Base-by-base conservation (phyloP, 1,140 invertebrate species). In the Cepaea nemoralis region DNA sequence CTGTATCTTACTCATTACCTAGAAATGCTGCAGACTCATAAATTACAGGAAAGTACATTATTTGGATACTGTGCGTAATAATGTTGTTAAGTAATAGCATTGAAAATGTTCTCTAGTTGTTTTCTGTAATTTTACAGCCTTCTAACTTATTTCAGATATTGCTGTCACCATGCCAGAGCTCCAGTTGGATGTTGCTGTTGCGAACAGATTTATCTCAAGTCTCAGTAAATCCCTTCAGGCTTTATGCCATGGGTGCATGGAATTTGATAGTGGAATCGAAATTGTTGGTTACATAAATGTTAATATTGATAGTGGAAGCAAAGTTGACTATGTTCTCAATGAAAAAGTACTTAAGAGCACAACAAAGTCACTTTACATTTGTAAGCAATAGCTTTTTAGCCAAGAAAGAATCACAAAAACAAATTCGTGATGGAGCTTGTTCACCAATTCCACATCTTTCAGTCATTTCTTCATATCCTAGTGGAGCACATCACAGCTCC, bases 341-440 rank as follows among this genome's bases (percentile, higher is more conserved):
- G 83, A 84, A 63, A 84, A 84, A 69, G 78, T 84, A 39, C 73
- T 77, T 24, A 84, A 84, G 39, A 82, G 78, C 70, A 80, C 71
- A 35, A 63, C 70, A 63, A 82, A 82, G 48, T 82, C 83, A 37
- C 71, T n/a, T 77, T 48, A 84, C 83, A 50, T 84, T 84, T 81
- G 50, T 82, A 12, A 84, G 83, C 73, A 84, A 84, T 40, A 84
- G 83, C 42, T 84, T 82, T 33, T 76, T 79, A 71, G 83, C 83
- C 16, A 69, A 80, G 70, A 80, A 80, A 80, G 78, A 69, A 35
- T 27, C 42, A 69, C 66, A 10, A 35, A 40, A 39, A 73, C 40
- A 45, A 27, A 80, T 37, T 2, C 42, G 42, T 48, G 76, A 63
- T 63, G n/a, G 77, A 24, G 35, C 39, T 66, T 82, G 69, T 42